These are phyloP conservation scores for Eulimnadia texana DNA, from an alignment of 1,140 invertebrate genomes.

Conservation along the genomic window DNA sequence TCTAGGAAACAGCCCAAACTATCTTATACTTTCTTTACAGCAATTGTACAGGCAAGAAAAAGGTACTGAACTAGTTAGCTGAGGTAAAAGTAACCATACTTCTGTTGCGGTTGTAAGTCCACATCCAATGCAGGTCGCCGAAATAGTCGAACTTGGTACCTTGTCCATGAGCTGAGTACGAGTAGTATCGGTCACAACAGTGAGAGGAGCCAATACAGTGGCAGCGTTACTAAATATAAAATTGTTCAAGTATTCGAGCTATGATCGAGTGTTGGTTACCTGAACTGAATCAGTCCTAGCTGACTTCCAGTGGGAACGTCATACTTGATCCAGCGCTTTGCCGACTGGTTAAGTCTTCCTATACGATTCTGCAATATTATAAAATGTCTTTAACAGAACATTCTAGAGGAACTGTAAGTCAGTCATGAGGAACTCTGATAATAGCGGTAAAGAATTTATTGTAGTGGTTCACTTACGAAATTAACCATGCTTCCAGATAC, in stretches of 20 bases:
- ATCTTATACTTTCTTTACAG: no score
- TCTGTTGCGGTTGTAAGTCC: slow-evolving; percentile 17
- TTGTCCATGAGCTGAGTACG: slow-evolving; percentile 11
- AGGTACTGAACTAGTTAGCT: no score
- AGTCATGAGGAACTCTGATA: no score
- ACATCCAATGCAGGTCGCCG: slow-evolving; percentile 21
- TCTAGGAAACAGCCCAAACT: no score
- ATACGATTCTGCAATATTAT: slow-evolving; percentile 14
- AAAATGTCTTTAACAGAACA: background rate
- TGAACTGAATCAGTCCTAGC: slow-evolving; percentile 19
- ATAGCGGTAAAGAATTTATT: background rate
- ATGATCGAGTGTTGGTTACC: background rate
- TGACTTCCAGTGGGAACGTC: slow-evolving; percentile 17
- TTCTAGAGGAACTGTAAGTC: no score
- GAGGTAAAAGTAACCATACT: slow-evolving; percentile 11
- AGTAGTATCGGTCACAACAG: slow-evolving; percentile 15
- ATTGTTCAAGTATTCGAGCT: background rate
- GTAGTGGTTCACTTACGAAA: no score
- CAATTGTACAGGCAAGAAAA: no score
- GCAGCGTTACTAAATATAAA: background rate
- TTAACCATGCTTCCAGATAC: slow-evolving; percentile 21
- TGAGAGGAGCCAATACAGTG: slow-evolving; percentile 12
- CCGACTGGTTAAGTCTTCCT: slow-evolving; percentile 18
- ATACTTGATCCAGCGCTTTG: slow-evolving; percentile 18
- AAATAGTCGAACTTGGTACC: slow-evolving; percentile 16